Evolutionary conservation across 1,140 invertebrate species (phyloP).

Genomic region (Drepana arcuata): DNA sequence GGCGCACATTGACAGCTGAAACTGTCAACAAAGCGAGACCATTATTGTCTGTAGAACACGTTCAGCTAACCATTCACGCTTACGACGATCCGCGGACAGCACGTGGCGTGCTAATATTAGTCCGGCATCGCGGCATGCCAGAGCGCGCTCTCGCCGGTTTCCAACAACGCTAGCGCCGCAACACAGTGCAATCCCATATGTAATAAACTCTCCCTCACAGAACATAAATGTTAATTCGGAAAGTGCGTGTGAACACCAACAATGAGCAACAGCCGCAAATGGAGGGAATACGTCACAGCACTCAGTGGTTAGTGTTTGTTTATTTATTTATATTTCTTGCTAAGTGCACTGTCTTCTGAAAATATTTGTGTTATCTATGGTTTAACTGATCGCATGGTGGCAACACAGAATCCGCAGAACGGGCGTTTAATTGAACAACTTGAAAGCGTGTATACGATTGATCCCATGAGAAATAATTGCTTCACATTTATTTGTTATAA

Average conservation of each 20-base stretch:
- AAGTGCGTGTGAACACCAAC: constrained; percentile 30
- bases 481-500: too few species aligned
- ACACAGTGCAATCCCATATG: constrained; percentile 34
- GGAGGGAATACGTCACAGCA: constrained; percentile 59
- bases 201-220: constrained; percentile 20
- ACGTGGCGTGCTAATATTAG: constrained; percentile 59
- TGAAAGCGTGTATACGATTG: too few species aligned
- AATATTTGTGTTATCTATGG: too few species aligned
- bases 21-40: constrained; percentile 52
- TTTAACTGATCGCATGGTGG: too few species aligned
- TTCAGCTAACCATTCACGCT: constrained; percentile 46
- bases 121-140: constrained; percentile 14
- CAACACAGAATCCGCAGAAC: too few species aligned
- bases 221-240: constrained; percentile 57
- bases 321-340: too few species aligned
- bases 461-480: too few species aligned
- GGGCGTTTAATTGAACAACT: too few species aligned
- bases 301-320: constrained; percentile 56
- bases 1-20: constrained; percentile 44
- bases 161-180: constrained; percentile 20
- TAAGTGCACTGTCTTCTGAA: too few species aligned
- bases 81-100: constrained; percentile 41
- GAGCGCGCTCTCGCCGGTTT: constrained; percentile 7
- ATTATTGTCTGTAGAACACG: constrained; percentile 29
- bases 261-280: constrained; percentile 53